phyloP scores from a whole-genome alignment of 2,888 invertebrate genomes.

The Sarcophaga variegata region DNA sequence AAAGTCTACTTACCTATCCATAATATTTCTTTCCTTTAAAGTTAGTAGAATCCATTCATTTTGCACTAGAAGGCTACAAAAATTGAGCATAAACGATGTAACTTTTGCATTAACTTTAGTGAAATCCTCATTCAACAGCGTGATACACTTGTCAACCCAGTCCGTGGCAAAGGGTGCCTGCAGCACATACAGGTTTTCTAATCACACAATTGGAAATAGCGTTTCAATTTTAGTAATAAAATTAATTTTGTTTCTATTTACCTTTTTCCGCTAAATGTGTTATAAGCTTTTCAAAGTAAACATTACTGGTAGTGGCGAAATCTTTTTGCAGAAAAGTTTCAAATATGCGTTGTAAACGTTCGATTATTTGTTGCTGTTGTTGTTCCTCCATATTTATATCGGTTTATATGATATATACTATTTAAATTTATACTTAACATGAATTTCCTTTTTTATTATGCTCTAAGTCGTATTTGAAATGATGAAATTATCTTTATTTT shows the following conservation, averaged over 20 bases:
- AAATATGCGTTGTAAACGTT: constrained; percentile 75
- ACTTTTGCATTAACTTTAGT: constrained; percentile 82
- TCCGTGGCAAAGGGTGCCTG: constrained; percentile 80
- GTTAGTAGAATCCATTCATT: constrained; percentile 85
- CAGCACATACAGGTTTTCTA: constrained; percentile 79
- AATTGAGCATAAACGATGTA: constrained; percentile 85
- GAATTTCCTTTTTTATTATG: constrained; percentile 17
- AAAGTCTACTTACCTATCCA: constrained; percentile 74
- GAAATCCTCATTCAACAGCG: constrained; percentile 79
- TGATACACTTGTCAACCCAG: constrained; percentile 82
- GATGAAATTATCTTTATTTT: background rate
- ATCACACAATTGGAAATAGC: background rate
- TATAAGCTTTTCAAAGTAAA: constrained; percentile 86
- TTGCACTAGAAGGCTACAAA: constrained; percentile 84
- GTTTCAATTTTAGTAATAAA: no score
- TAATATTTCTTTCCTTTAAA: constrained; percentile 82
- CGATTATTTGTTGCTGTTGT: constrained; percentile 72
- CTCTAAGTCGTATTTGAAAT: background rate
- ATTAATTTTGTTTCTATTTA: constrained; percentile 29
- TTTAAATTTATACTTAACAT: constrained; percentile 28
- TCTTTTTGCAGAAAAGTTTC: constrained; percentile 76
- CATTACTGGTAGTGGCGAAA: constrained; percentile 82
- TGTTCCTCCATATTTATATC: constrained; percentile 65
- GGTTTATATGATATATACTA: background rate
- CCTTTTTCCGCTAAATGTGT: constrained; percentile 84